These are phyloP conservation scores for Ostrea edulis DNA, from an alignment of 1,140 invertebrate genomes.

Conservation along the genomic window DNA sequence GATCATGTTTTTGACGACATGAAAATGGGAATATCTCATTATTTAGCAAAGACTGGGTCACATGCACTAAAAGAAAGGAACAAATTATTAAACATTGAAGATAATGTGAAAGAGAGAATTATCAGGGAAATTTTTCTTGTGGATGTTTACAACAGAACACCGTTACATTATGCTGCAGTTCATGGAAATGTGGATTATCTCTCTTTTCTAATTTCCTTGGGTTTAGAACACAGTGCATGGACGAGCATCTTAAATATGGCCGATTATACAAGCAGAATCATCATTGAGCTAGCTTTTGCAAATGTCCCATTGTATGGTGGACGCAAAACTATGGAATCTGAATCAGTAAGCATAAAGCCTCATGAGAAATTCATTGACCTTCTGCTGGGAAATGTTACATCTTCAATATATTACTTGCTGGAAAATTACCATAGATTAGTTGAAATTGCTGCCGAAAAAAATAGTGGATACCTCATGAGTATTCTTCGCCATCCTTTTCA, in stretches of 20 bases:
- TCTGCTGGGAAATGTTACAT: background rate
- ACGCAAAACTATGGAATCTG: background rate
- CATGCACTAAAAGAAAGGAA: background rate
- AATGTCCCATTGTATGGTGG: background rate
- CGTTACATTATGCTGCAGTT: background rate
- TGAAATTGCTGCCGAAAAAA: background rate
- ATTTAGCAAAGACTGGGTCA: background rate
- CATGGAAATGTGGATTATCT: background rate
- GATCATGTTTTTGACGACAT: background rate
- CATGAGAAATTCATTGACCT: background rate
- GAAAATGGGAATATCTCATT: background rate
- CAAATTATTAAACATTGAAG: background rate
- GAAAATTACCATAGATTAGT: background rate
- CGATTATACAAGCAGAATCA: background rate
- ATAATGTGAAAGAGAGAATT: background rate
- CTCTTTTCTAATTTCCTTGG: background rate
- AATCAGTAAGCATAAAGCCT: background rate
- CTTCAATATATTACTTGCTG: background rate
- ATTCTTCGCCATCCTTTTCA: background rate
- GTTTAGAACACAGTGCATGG: background rate
- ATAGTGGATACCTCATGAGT: background rate
- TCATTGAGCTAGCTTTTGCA: background rate
- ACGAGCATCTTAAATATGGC: background rate
- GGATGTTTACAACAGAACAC: background rate
- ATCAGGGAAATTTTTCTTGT: background rate